These are phyloP conservation scores for Eulithis prunata DNA, from an alignment of 2,888 invertebrate genomes.

Conservation along the genomic window DNA sequence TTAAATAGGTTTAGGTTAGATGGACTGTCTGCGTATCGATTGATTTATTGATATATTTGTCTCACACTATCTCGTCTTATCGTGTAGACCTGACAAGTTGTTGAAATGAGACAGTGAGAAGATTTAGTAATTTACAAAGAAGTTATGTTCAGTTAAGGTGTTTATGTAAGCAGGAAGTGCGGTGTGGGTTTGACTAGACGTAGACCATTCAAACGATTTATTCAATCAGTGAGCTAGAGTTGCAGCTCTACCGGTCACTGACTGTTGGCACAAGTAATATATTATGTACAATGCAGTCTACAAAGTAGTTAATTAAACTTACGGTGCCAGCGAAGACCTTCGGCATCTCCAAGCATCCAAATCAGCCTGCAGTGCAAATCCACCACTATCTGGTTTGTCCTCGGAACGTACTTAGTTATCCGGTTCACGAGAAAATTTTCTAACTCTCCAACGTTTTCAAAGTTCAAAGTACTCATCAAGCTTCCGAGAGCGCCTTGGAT, in stretches of 20 bases:
- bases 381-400: constrained; percentile 85
- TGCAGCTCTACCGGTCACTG: not conserved
- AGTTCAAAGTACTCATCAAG: constrained; percentile 78
- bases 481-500: constrained; percentile 82
- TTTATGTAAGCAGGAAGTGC: not conserved
- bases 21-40: not conserved
- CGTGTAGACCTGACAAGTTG: not conserved
- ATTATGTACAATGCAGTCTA: not conserved
- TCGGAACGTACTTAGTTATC: constrained; percentile 81
- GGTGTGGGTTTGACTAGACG: constrained; percentile 5
- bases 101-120: not conserved
- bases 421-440: constrained; percentile 83
- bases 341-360: constrained; percentile 84
- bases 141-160: not conserved
- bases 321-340: constrained; percentile 85
- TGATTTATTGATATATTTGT: not conserved
- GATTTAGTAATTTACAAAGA: not conserved
- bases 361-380: constrained; percentile 86
- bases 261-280: not conserved
- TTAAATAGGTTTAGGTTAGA: too few species aligned
- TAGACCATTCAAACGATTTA: constrained; percentile 13
- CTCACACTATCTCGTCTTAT: constrained; percentile 5
- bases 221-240: constrained; percentile 8
- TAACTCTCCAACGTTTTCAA: constrained; percentile 79
- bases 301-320: constrained; percentile 44